Evolutionary conservation across 2,888 invertebrate species (phyloP).

Genomic region (Clistopyga incitator): DNA sequence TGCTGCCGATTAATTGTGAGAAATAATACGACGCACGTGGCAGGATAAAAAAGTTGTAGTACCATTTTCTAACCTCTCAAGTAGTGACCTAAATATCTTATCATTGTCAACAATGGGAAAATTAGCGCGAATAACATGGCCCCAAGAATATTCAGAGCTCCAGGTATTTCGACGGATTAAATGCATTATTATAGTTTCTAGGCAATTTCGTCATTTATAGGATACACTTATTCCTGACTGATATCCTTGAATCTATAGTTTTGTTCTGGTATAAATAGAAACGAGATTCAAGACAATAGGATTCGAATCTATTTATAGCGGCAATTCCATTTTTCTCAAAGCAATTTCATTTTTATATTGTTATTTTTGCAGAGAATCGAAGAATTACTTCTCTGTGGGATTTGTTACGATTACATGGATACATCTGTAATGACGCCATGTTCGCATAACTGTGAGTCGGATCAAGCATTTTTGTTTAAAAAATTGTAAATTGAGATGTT

Average conservation of each 20-base stretch:
- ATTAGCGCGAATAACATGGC: conserved; percentile 73
- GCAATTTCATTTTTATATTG: conserved; percentile 16
- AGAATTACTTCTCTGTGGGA: conserved; percentile 84
- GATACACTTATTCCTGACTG: background rate
- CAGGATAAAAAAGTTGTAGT: conserved; percentile 4
- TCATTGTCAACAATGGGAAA: conserved; percentile 64
- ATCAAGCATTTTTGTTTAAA: background rate
- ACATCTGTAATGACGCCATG: conserved; percentile 85
- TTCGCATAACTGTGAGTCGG: conserved; percentile 85
- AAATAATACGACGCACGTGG: background rate
- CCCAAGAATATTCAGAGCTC: conserved; percentile 75
- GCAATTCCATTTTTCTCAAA: background rate
- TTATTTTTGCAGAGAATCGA: conserved; percentile 83
- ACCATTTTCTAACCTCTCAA: conserved; percentile 46
- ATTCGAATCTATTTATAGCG: background rate
- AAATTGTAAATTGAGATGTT: background rate
- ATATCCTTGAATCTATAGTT: background rate
- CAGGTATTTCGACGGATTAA: conserved; percentile 71
- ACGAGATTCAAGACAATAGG: background rate
- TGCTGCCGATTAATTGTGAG: background rate
- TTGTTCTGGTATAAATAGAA: background rate
- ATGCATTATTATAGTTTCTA: background rate
- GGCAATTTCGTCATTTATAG: background rate
- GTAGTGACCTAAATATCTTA: background rate
- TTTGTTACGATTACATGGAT: conserved; percentile 85